Evolutionary conservation across 2,797 vertebrate species (phyloP).

Genomic region (Prionace glauca): DNA sequence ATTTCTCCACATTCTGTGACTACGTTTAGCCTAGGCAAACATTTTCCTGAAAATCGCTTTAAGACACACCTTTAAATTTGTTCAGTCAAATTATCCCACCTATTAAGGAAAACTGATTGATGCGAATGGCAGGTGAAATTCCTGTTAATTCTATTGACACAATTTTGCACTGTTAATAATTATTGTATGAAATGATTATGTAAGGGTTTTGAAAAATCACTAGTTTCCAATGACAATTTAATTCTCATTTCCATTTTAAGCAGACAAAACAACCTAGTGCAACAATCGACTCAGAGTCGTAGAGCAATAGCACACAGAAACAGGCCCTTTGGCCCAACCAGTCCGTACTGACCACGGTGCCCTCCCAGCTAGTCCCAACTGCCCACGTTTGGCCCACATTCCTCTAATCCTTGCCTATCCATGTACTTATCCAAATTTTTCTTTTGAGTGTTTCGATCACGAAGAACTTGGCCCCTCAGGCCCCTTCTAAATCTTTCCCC

Average conservation of each 20-base stretch:
- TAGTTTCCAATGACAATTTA: not conserved
- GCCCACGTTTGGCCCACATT: too few relatives aligned
- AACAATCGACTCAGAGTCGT: not conserved
- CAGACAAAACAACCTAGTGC: not conserved
- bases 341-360: too few relatives aligned
- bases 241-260: not conserved
- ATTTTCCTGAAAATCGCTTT: not conserved
- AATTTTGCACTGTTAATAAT: not conserved
- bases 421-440: too few relatives aligned
- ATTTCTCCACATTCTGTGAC: not conserved
- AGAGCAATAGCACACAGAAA: too few relatives aligned
- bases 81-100: not conserved
- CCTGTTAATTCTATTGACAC: not conserved
- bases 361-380: too few relatives aligned
- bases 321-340: too few relatives aligned
- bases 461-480: too few relatives aligned
- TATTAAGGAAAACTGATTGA: not conserved
- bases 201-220: not conserved
- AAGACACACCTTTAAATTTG: not conserved
- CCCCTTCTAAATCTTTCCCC: too few relatives aligned
- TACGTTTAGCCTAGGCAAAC: not conserved
- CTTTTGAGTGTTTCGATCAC: too few relatives aligned
- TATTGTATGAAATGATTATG: not conserved
- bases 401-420: too few relatives aligned
- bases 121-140: not conserved